A percentile compares a stretch with the other conserved stretches of the same genome.
Evolutionary conservation across 2,797 vertebrate species (phyloP).

Genomic region (Alexandromys oeconomus): DNA sequence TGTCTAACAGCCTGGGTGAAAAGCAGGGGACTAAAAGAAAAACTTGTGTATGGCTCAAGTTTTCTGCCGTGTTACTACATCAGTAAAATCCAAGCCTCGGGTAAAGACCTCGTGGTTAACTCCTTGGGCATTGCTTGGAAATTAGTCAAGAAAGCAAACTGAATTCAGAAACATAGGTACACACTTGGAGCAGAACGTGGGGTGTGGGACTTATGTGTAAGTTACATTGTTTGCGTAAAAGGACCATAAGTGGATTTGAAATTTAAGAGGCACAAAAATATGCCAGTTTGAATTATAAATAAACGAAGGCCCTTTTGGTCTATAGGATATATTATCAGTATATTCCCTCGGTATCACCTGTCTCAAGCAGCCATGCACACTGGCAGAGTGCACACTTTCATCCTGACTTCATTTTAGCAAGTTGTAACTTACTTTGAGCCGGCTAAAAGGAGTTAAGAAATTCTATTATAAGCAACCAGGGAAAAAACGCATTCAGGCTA

Average conservation of each 20-base stretch:
- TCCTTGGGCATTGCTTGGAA: background rate
- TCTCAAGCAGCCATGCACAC: background rate
- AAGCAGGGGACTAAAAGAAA: accelerated
- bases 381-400: background rate
- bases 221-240: background rate
- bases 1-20: too few species aligned
- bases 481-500: conserved; percentile 1
- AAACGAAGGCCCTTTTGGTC: background rate
- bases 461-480: conserved; percentile 34
- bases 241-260: background rate
- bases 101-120: background rate
- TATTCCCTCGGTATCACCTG: background rate
- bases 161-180: background rate
- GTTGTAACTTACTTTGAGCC: conserved; percentile 12
- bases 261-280: background rate
- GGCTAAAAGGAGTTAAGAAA: conserved; percentile 27
- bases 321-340: background rate
- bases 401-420: conserved; percentile 4
- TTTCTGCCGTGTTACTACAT: too few species aligned
- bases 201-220: background rate
- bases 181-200: background rate
- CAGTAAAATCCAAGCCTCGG: background rate
- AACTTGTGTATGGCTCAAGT: background rate
- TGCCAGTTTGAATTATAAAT: background rate
- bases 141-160: background rate